Evolutionary conservation across 2,113 vertebrate genomes (phyloP).

Genomic region (Stegastes partitus): DNA sequence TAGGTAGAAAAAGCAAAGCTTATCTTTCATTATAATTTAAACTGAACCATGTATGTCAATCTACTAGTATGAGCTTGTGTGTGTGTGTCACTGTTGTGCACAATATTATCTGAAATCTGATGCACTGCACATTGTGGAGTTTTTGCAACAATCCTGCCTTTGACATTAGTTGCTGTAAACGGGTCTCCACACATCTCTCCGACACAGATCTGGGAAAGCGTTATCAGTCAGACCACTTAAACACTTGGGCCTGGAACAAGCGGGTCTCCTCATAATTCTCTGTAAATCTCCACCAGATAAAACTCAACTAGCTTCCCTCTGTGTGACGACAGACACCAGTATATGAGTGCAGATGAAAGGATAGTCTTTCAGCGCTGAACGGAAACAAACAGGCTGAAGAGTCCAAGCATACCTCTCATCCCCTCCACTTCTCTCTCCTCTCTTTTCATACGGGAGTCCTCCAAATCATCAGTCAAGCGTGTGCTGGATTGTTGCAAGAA

Average conservation of each 20-base stretch:
- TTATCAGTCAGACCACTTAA: slow-evolving; percentile 75
- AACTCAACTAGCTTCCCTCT: slow-evolving; percentile 50
- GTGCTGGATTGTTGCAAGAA: slow-evolving; percentile 36
- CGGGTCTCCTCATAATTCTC: slow-evolving; percentile 52
- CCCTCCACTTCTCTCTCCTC: slow-evolving; percentile 40
- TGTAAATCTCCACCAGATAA: slow-evolving; percentile 72
- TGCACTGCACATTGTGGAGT: not conserved
- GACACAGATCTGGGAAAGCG: slow-evolving; percentile 57
- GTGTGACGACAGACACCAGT: slow-evolving; percentile 72
- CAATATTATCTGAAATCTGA: slow-evolving; percentile 40
- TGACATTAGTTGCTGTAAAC: slow-evolving; percentile 31
- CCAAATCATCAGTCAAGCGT: slow-evolving; percentile 67
- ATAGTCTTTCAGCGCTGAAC: slow-evolving; percentile 69
- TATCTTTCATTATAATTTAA: not conserved
- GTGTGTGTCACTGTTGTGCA: not conserved
- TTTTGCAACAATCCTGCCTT: slow-evolving; percentile 29
- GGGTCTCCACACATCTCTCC: slow-evolving; percentile 44
- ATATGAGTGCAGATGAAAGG: slow-evolving; percentile 73
- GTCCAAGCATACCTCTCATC: slow-evolving; percentile 38
- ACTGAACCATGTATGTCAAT: not conserved
- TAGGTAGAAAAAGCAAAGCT: not conserved
- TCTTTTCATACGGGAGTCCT: slow-evolving; percentile 69
- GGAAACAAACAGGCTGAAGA: slow-evolving; percentile 75
- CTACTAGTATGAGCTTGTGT: not conserved
- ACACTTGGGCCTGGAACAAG: slow-evolving; percentile 40